Evolutionary conservation across 2,888 invertebrate genomes (phyloP).

Genomic region (Empis livida): DNA sequence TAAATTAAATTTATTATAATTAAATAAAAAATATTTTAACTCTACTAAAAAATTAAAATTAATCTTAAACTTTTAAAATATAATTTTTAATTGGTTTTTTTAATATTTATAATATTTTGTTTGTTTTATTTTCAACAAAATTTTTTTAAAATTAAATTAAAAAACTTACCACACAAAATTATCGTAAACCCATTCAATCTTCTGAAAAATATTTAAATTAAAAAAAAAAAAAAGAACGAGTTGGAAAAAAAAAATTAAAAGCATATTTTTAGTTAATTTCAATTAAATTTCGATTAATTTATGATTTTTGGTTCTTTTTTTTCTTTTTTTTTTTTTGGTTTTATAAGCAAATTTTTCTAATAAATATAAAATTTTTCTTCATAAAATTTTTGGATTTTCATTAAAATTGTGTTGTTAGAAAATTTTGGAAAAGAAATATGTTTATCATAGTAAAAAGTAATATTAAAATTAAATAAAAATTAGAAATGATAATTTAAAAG

Average conservation of each 20-base stretch:
- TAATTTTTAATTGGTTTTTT: no score
- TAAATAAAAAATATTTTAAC: no score
- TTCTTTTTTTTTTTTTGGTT: slow-evolving; percentile 3
- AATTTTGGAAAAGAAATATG: slow-evolving; percentile 14
- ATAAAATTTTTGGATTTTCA: not conserved
- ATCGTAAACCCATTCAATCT: slow-evolving; percentile 37
- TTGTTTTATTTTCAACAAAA: slow-evolving; percentile 8
- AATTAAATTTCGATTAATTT: slow-evolving; percentile 12
- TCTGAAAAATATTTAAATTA: slow-evolving; percentile 32
- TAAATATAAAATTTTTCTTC: no score
- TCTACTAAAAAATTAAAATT: no score
- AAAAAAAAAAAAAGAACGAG: slow-evolving; percentile 18
- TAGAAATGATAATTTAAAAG: no score
- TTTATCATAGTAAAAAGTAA: slow-evolving; percentile 15
- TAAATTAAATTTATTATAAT: no score
- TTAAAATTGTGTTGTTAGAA: slow-evolving; percentile 16
- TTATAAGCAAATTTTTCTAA: no score
- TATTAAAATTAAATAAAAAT: not conserved
- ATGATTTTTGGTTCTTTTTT: slow-evolving; percentile 14
- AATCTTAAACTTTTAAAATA: no score
- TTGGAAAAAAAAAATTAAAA: slow-evolving; percentile 1
- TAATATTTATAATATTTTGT: slow-evolving; percentile 17
- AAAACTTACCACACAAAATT: slow-evolving; percentile 38
- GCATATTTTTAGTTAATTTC: not conserved
- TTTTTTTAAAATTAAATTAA: slow-evolving; percentile 13